Base-by-base conservation (phyloP, 2,113 vertebrate genomes). In the Sinocyclocheilus maitianheensis region DNA sequence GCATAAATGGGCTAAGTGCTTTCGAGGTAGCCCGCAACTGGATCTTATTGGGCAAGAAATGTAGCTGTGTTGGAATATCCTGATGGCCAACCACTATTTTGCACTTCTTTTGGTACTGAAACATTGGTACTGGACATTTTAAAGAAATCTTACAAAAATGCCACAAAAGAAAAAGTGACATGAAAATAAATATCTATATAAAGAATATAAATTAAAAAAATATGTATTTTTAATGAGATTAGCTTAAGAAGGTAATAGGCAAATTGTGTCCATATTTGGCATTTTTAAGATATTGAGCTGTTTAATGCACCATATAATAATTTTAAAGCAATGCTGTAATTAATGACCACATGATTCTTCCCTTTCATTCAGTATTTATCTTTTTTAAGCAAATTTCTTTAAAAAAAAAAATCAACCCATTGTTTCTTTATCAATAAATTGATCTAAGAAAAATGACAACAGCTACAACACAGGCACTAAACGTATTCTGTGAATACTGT, bases 401-500 rank as follows among this genome's bases (percentile, higher is more conserved):
- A 7, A 22, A 43, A 2, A 53, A n/a, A 24, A 8, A 65, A 34
- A 82, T 69, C 26, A 82, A 71, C 63, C 24, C 43, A 53, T 67
- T 48, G 62, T 60, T 77, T 46, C 7, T 46, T 20, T 67, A 30
- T 51, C 37, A 67, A 30, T 20, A 16, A 67, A 63, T 51, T 85
- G 37, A 77, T 77, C 60, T 37, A 71, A 63, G 48, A 67, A 85
- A 24, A 13, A 65, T 62, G 16, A 63, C 58, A 63, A 46, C 60
- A 65, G 60, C 78, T 30, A 53, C 46, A 55, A 83, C 43, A 69
- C 46, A 18, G 46, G 46, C 43, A 55, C 34, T 69, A 2, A 87
- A 77, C 91, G 94, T 94, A 94, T 94, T 94, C 92, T 93, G 89
- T 94, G 93, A 94, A 93, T 94, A 93, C 91, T 84, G 90, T 85